Evolutionary conservation across 1,140 invertebrate species (phyloP).

Genomic region (Diorhabda elongata): DNA sequence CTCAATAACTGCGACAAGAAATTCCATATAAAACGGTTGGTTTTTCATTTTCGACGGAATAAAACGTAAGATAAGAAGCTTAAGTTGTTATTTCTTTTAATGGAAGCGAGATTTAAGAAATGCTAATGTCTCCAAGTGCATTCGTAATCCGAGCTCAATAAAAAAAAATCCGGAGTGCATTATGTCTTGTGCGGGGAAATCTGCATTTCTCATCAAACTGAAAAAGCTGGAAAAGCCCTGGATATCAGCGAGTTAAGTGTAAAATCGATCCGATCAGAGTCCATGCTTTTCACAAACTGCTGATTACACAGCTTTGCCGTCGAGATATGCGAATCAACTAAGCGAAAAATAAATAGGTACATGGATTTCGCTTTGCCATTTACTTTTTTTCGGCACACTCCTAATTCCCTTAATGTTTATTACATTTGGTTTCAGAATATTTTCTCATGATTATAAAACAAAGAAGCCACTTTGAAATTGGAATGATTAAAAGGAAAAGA

Average conservation of each 20-base stretch:
- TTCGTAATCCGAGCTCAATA: constrained; percentile 5
- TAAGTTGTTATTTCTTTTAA: no score
- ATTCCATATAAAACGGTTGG: no score
- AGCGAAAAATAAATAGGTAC: constrained; percentile 20
- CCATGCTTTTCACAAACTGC: constrained; percentile 20
- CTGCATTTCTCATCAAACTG: constrained; percentile 24
- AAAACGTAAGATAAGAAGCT: no score
- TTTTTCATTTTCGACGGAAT: no score
- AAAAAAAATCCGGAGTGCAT: constrained; percentile 17
- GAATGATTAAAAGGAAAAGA: background rate
- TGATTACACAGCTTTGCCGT: constrained; percentile 22
- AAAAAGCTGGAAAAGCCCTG: constrained; percentile 24
- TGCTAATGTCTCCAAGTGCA: constrained; percentile 7
- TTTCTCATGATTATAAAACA: constrained; percentile 6
- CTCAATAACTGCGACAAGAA: no score
- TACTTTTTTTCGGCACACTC: constrained; percentile 4
- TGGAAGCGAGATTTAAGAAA: background rate
- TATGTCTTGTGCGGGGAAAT: constrained; percentile 19
- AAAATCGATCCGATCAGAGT: constrained; percentile 22
- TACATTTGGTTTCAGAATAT: constrained; percentile 4
- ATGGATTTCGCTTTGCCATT: constrained; percentile 13
- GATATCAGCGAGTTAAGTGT: constrained; percentile 26
- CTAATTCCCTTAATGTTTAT: constrained; percentile 15
- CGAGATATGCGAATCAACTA: constrained; percentile 16
- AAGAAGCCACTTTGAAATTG: constrained; percentile 8